Evolutionary conservation across 1,140 invertebrate species (phyloP), one percentile per base, ranked within the genome.

Genomic region (Scaptodrosophila lebanonensis): DNA sequence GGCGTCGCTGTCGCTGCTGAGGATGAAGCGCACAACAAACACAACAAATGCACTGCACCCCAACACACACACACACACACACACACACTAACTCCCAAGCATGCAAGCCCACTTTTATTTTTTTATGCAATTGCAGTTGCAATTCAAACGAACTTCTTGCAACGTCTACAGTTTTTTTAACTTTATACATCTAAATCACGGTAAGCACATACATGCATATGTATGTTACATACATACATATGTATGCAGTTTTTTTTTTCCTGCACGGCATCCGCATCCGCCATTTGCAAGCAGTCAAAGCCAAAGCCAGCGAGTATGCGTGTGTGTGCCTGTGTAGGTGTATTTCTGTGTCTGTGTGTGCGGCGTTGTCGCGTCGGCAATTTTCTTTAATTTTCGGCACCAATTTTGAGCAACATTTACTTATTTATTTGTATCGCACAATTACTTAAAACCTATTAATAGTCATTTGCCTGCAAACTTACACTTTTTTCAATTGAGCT

Each of bases 211-310:
- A 42, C 51, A 39, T 30, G 33, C 33, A 54, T 25, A 36, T 27
- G n/a, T n/a, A n/a, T n/a, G n/a, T n/a, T n/a, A 36, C 20, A 25
- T 5, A 48, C 30, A 49, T 29, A 59, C 17, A 59, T 33, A 42
- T 59, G 61, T 59, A 65, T 79, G 75, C 75, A 79, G 56, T 70
- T 69, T 56, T 77, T 63, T 62, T 57, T 62, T 70, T 61, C 57
- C n/a, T n/a, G 38, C 60, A 67, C 42, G 36, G 59, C 52, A 69
- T 25, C 22, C 75, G 54, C 69, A 79, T 79, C 75, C 75, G 75
- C 75, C 75, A 79, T 79, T 79, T 79, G 75, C 75, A 79, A 79
- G 75, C 70, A 73, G 47, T 58, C n/a, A n/a, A n/a, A n/a, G n/a
- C n/a, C n/a, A n/a, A n/a, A n/a, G 22, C 22, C 22, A 25, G 22